Base-by-base conservation (phyloP, 2,113 vertebrate species). In the Elephas maximus region DNA sequence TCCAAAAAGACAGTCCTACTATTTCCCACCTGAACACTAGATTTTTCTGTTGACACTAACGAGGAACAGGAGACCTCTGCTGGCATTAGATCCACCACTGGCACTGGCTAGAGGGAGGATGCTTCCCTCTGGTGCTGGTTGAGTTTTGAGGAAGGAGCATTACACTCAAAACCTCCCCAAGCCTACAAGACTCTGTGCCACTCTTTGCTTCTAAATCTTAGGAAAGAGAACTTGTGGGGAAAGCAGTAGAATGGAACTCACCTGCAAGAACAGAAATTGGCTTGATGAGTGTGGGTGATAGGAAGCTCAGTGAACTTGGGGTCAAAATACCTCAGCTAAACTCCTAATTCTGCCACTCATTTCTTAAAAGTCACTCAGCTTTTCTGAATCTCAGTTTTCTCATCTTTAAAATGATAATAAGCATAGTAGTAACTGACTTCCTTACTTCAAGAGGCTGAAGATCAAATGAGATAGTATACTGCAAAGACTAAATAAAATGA, bases 381-480 rank as follows among this genome's bases (percentile, higher is more conserved):
- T 57, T 57, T 57, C 53, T 57, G 53, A 57, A 57, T 57, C 53
- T 57, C 53, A 57, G 53, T 57, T 57, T 57, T 57, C 53, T 57
- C 53, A 57, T 57, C 53, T 57, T 57, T 57, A 57, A 77, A 65
- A 18, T 93, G 33, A 41, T 92, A 86, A 88, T 67, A 37, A 9
- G 15, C 17, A 53, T n/a, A 65, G 8, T 63, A 26, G 51, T 74
- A 77, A 85, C 33, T 8, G 12, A 89, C 69, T 93, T 79, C 67
- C 41, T 89, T 91, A 89, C 69, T n/a, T 89, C 28, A 69, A 63
- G 23, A 14, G 20, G 21, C 30, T 69, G 24, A 93, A 77, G 62
- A 83, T 63, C 77, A 84, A 91, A 74, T 82, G 91, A 81, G 18
- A 89, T 71, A 84, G 90, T 92, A 74, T 33, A 5, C 28, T 88